Conservation (phyloP, 2,797 vertebrate species). For the Pteronotus mesoamericanus region DNA sequence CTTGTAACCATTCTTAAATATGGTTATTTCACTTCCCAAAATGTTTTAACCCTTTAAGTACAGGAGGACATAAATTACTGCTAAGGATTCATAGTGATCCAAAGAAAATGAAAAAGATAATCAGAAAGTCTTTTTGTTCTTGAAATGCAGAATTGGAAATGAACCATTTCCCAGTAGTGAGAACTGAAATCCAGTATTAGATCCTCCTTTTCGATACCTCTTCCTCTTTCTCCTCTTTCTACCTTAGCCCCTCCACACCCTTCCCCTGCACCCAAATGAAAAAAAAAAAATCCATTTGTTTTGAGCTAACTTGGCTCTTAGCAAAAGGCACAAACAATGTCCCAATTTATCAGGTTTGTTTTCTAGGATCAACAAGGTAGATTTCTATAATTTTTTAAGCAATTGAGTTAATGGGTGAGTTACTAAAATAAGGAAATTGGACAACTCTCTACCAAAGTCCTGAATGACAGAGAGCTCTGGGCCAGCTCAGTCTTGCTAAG, state of each 20-base stretch:
- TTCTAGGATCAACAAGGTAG: neutral
- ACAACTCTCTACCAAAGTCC: neutral
- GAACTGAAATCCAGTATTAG: conserved; percentile 71
- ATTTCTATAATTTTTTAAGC: neutral
- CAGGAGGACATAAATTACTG: conserved; percentile 38
- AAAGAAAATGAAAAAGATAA: conserved; percentile 60
- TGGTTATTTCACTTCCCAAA: conserved; percentile 66
- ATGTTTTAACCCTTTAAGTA: conserved; percentile 56
- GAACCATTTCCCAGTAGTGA: conserved; percentile 65
- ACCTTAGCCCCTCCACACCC: conserved; percentile 51
- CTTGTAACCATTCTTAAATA: conserved; percentile 57
- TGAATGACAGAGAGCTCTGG: neutral
- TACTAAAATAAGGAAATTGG: conserved; percentile 10
- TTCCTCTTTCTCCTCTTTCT: conserved; percentile 69
- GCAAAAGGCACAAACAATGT: neutral
- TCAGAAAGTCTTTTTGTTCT: conserved; percentile 74
- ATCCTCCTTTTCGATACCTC: conserved; percentile 72
- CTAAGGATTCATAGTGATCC: conserved; percentile 60
- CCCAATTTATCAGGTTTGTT: neutral
- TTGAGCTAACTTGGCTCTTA: conserved; percentile 36
- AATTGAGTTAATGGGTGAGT: neutral
- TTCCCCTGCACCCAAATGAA: conserved; percentile 1
- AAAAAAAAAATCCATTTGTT: neutral
- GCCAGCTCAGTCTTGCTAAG: neutral
- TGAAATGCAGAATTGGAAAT: conserved; percentile 79